Percentiles rank a stretch among this genome's conserved stretches.
These are phyloP conservation scores for Protophormia terraenovae DNA, from an alignment of 2,888 invertebrate genomes.

Conservation along the genomic window DNA sequence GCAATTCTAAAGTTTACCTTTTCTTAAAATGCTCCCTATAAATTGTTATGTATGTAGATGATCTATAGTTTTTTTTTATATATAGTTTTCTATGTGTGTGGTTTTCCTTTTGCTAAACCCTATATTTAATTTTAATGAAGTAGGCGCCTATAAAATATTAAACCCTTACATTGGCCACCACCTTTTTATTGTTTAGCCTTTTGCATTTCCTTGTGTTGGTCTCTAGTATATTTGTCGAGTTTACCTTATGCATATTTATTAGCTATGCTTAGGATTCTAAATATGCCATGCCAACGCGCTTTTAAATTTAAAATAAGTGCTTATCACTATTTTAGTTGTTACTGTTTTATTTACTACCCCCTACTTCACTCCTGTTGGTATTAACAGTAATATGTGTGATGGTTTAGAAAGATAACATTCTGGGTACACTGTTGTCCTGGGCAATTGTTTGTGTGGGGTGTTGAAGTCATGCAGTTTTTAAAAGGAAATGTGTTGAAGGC, in stretches of 20 bases:
- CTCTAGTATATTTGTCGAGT: not conserved
- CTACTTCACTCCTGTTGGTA: not conserved
- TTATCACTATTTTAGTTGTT: slow-evolving; percentile 38
- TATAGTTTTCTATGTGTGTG: not conserved
- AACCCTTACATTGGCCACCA: not conserved
- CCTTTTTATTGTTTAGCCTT: too few relatives aligned
- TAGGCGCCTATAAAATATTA: slow-evolving; percentile 39
- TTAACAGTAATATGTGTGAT: slow-evolving; percentile 8
- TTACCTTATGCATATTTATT: slow-evolving; percentile 36
- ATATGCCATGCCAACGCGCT: slow-evolving; percentile 40
- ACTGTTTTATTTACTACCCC: not conserved
- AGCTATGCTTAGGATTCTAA: not conserved
- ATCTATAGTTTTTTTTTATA: not conserved
- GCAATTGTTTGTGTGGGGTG: not conserved
- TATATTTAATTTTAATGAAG: slow-evolving; percentile 27
- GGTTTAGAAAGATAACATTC: slow-evolving; percentile 23
- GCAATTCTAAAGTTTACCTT: not conserved
- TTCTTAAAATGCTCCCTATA: not conserved
- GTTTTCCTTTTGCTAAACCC: not conserved
- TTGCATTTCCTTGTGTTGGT: not conserved
- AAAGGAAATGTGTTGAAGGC: too few relatives aligned
- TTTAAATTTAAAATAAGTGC: slow-evolving; percentile 45
- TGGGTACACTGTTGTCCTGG: slow-evolving; percentile 13
- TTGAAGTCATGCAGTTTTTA: not conserved
- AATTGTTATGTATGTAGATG: not conserved